Evolutionary conservation across 2,797 vertebrate genomes (phyloP).

Genomic region (Synanceia verrucosa): DNA sequence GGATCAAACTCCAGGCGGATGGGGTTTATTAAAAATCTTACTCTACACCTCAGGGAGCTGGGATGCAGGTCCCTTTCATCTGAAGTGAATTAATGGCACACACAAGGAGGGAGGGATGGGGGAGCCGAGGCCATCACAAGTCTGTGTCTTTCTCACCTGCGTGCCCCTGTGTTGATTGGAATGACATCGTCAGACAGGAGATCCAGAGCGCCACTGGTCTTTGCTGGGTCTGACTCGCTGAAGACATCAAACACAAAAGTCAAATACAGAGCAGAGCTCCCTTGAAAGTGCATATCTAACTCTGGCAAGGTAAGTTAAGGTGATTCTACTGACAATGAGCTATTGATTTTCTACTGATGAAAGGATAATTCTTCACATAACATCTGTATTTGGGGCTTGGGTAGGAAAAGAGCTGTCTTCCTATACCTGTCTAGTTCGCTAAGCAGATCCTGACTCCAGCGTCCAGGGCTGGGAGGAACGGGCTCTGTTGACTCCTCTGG

Average conservation of each 20-base stretch:
- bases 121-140: constrained; percentile 3
- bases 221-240: constrained; percentile 54
- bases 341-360: constrained; percentile 58
- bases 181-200: constrained; percentile 64
- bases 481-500: constrained; percentile 53
- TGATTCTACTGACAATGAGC: constrained; percentile 39
- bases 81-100: constrained; percentile 14
- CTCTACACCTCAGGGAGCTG: constrained; percentile 18
- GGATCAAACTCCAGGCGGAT: constrained; percentile 47
- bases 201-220: constrained; percentile 50
- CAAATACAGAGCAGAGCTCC: constrained; percentile 15
- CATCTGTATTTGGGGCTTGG: constrained; percentile 24
- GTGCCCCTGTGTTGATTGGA: constrained; percentile 41
- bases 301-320: constrained; percentile 30
- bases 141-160: constrained; percentile 59
- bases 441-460: constrained; percentile 74
- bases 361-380: constrained; percentile 34
- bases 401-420: constrained; percentile 26
- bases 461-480: constrained; percentile 61
- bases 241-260: constrained; percentile 36
- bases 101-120: neutral
- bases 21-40: constrained; percentile 35
- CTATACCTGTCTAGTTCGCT: constrained; percentile 65
- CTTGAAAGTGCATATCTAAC: constrained; percentile 13
- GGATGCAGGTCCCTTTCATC: constrained; percentile 20